Percentiles rank a stretch among this genome's conserved stretches.
These are phyloP conservation scores for Brachionus asplanchnoidis DNA, from an alignment of 1,140 invertebrate genomes.

Conservation along the genomic window DNA sequence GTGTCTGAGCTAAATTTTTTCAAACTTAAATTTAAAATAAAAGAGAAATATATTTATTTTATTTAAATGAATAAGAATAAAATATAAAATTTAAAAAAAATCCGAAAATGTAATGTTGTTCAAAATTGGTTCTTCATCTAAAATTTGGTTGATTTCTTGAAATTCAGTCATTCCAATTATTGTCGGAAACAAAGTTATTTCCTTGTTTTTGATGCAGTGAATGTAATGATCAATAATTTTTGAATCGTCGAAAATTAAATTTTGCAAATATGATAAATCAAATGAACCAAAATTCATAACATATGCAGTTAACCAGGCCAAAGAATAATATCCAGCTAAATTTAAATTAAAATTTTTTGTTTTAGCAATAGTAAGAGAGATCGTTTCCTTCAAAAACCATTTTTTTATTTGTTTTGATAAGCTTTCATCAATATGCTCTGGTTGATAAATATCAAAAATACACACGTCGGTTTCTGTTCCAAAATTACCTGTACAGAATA, in stretches of 20 bases:
- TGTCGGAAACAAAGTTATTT: not conserved
- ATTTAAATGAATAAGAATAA: too few relatives aligned
- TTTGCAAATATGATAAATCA: not conserved
- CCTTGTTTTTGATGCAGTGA: not conserved
- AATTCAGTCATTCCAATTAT: not conserved
- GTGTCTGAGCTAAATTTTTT: too few relatives aligned
- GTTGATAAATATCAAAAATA: not conserved
- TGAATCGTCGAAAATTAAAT: not conserved
- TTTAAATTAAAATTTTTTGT: not conserved
- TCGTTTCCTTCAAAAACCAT: not conserved
- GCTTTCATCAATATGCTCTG: not conserved
- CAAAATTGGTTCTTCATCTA: not conserved
- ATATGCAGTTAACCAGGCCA: not conserved
- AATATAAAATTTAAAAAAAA: too few relatives aligned
- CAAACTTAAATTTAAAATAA: too few relatives aligned
- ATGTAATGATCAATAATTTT: not conserved
- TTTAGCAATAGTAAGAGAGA: not conserved
- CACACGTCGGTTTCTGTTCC: not conserved
- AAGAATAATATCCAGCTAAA: not conserved
- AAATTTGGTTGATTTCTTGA: too few relatives aligned
- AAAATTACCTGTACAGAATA: not conserved
- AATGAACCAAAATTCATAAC: not conserved
- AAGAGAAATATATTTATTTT: too few relatives aligned
- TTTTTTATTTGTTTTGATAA: not conserved
- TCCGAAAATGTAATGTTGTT: too few relatives aligned